Evolutionary conservation across 1,140 invertebrate genomes (phyloP), one percentile per base, ranked within the genome.

Genomic region (Euwallacea similis): DNA sequence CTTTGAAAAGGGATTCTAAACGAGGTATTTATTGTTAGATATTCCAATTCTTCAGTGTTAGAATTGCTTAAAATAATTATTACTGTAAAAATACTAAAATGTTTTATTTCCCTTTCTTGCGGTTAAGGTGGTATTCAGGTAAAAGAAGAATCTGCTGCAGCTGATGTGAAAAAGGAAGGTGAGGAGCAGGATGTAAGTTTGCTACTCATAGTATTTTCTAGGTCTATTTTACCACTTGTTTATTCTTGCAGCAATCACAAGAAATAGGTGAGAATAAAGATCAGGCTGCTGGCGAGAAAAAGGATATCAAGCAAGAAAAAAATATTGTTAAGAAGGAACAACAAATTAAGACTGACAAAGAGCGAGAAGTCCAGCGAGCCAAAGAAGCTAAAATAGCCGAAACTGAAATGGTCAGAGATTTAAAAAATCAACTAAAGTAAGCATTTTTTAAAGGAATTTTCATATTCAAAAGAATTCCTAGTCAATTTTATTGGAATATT

Each of bases 401-500:
- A 78, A 87, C 85, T 13, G 88, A 89, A 80, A 80, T 87, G 16
- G 85, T 98, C 58, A 88, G 95, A 75, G 95, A 98, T 80, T 84
- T 97, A 16, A 93, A 94, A 80, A 89, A 91, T 67, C 95, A 98
- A 83, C 84, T 98, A 10, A 98, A 98, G 94, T 96, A 87, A 83
- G 86, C 15, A 53, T n/a, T 65, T 63, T 60, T 4, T 67, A 71
- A 53, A n/a, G 15, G 50, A 53, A 53, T 6, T 53, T 2, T 2
- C 10, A 13, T 2, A 6, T 11, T 50, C 1, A 50, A 50, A 50
- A 11, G 6, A 50, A 50, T 50, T 11, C 47, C 13, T 6, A 2
- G 6, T 10, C 6, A 50, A 13, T 10, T 11, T 53, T n/a, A n/a
- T 9, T 9, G 8, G 11, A n/a, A 6, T 53, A 53, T 53, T 53